These are phyloP conservation scores for Zapus hudsonius DNA, from an alignment of 2,113 vertebrate species.

Conservation along the genomic window DNA sequence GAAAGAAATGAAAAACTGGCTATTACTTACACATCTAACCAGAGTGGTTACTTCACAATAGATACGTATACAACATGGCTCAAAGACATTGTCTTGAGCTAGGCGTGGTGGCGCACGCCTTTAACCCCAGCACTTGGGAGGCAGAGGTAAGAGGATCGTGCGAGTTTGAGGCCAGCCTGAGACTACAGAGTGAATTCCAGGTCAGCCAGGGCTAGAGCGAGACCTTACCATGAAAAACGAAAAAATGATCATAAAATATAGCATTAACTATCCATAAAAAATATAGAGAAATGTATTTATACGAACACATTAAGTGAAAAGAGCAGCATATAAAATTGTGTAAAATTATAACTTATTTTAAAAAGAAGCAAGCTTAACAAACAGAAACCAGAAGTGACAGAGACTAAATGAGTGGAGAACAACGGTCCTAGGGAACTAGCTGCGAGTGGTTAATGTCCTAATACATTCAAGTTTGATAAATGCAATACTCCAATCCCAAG, in stretches of 20 bases:
- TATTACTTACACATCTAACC: constrained; percentile 34
- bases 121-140: too few species aligned
- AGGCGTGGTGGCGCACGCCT: too few species aligned
- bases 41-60: background rate
- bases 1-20: background rate
- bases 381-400: constrained; percentile 41
- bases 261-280: constrained; percentile 37
- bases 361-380: constrained; percentile 43
- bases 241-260: constrained; percentile 24
- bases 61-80: background rate
- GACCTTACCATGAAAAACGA: too few species aligned
- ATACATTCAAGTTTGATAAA: constrained; percentile 8
- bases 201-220: too few species aligned
- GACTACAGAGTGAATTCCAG: too few species aligned
- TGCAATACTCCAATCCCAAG: constrained; percentile 31
- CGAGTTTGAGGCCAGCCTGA: too few species aligned
- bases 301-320: constrained; percentile 43
- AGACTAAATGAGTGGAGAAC: constrained; percentile 6
- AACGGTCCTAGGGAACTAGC: background rate
- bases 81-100: background rate
- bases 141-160: too few species aligned
- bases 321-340: background rate
- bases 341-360: constrained; percentile 23
- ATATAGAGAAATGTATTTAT: background rate
- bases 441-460: constrained; percentile 33